A percentile compares a stretch with the other conserved stretches of the same genome.
Evolutionary conservation across 2,113 vertebrate species (phyloP).

Genomic region (Pteruthius melanotis): DNA sequence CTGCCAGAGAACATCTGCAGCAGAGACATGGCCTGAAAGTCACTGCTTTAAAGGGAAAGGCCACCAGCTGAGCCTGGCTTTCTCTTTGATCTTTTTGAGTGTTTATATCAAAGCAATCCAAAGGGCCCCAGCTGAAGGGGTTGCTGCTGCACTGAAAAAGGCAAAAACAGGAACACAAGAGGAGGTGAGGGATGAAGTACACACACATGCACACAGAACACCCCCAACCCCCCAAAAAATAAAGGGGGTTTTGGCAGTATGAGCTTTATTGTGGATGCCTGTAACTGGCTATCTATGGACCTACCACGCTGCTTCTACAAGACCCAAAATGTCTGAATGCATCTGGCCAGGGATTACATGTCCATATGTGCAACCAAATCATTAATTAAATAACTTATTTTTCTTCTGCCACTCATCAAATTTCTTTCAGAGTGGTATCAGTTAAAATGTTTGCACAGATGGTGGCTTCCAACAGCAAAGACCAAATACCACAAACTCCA

Average conservation of each 20-base stretch:
- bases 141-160: background rate
- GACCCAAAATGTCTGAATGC: background rate
- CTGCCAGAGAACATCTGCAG: conserved; percentile 41
- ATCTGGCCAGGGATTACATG: background rate
- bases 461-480: background rate
- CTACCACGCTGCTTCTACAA: background rate
- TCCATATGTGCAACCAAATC: background rate
- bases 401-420: background rate
- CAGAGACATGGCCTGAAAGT: background rate
- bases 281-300: background rate
- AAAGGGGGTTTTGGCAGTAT: background rate
- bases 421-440: background rate
- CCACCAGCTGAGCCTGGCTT: conserved; percentile 30
- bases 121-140: background rate
- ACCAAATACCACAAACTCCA: background rate
- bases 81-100: conserved; percentile 19
- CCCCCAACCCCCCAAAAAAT: background rate
- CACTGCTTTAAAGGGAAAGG: conserved; percentile 8
- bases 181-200: background rate
- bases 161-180: background rate
- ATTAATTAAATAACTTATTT: background rate
- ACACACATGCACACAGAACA: background rate
- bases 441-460: background rate
- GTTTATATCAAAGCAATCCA: conserved; percentile 21
- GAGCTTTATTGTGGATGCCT: background rate